Base-by-base conservation (phyloP, 1,140 invertebrate species). In the Meloidogyne exigua region DNA sequence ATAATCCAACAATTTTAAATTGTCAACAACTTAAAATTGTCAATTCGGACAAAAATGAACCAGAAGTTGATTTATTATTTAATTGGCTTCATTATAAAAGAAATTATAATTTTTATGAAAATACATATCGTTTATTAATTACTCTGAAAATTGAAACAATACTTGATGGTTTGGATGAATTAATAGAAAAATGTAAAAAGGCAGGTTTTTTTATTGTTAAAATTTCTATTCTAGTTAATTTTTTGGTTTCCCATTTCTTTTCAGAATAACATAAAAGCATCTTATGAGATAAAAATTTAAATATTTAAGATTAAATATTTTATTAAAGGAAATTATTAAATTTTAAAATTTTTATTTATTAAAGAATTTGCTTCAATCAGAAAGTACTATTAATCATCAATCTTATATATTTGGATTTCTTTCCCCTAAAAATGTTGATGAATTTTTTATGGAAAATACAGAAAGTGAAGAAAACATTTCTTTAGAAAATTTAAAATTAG, bases 391-490 rank as follows among this genome's bases (percentile, higher is more conserved):
- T 15, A n/a, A 67, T 39, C 26, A 18, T 15, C 13, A 32, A 5
- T 15, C 64, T 26, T 67, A n/a, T 67, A 39, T 67, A 15, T 32
- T 66, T 12, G 28, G 3, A 11, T 66, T 66, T 66, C 12, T 3
- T 32, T 67, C 65, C 3, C 0, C 15, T 4, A 67, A 18, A 15
- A 15, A 5, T 28, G n/a, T 67, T 1, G 5, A n/a, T 67, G 65
- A 67, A 67, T 39, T 67, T 39, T 32, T 2, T n/a, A 18, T 67
- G 65, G 65, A 67, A 39, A 67, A 67, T n/a, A n/a, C 15, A 18
- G 15, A 39, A 39, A 67, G 65, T 39, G 18, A 18, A 7, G 65
- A 67, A n/a, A 39, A 18, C 18, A 28, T 67, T 28, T 39, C 21
- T 18, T 18, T 67, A 15, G 18, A 67, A 39, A 67, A 67, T 49